Conservation (phyloP, 1,140 invertebrate species). For the Euglossa dilemma region DNA sequence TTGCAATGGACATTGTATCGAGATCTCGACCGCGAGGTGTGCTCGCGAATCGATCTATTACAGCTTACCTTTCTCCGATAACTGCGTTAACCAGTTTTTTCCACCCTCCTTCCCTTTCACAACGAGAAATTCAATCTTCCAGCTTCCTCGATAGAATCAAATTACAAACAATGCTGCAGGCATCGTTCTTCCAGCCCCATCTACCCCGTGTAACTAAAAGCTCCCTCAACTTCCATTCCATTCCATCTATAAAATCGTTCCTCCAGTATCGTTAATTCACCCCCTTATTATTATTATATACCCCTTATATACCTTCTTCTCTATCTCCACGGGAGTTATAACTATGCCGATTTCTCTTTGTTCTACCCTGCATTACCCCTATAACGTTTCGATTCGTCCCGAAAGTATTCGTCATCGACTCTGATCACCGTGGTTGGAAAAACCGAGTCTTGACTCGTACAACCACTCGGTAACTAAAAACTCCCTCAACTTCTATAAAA, state of each 20-base stretch:
- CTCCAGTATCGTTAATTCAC: neutral
- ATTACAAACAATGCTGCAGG: neutral
- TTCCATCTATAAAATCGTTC: neutral
- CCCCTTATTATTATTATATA: too few species aligned
- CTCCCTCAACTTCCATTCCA: neutral
- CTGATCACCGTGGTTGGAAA: neutral
- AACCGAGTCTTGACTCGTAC: neutral
- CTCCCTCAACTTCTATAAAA: neutral
- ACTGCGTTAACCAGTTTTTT: slow-evolving; percentile 16
- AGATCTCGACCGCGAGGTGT: slow-evolving; percentile 58
- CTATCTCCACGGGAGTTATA: neutral
- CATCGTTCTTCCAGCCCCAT: slow-evolving; percentile 1
- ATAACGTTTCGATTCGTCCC: neutral
- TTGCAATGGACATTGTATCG: slow-evolving; percentile 63
- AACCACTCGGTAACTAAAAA: slow-evolving; percentile 2
- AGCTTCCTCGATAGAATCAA: slow-evolving; percentile 9
- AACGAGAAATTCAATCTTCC: slow-evolving; percentile 16
- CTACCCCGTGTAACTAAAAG: neutral
- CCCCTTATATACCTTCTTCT: neutral
- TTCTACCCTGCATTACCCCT: too few species aligned
- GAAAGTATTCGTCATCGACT: neutral
- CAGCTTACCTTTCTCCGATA: slow-evolving; percentile 44
- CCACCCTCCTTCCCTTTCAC: neutral
- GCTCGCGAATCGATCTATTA: slow-evolving; percentile 38
- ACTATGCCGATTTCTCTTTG: neutral